These are phyloP conservation scores for Apotomis capreana DNA, from an alignment of 2,888 invertebrate genomes.

Conservation along the genomic window DNA sequence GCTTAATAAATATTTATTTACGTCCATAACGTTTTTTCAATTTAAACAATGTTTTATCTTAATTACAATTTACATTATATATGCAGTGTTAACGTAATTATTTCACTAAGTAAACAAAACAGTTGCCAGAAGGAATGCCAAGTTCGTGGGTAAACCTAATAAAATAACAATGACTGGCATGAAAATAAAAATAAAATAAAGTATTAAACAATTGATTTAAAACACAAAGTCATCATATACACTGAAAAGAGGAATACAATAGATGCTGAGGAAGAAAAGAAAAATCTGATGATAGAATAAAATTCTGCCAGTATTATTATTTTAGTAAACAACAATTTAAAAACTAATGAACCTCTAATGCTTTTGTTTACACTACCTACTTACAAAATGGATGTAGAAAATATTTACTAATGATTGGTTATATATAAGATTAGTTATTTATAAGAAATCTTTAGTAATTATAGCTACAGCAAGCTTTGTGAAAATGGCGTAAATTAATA, in stretches of 20 bases:
- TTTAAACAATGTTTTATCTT: not conserved
- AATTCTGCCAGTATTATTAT: too few species aligned
- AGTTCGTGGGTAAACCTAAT: slow-evolving; percentile 1
- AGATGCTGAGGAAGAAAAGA: not conserved
- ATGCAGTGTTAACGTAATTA: not conserved
- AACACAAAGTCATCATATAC: not conserved
- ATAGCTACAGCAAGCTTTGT: too few species aligned
- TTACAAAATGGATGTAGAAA: too few species aligned
- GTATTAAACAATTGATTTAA: too few species aligned
- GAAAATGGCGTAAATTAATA: too few species aligned
- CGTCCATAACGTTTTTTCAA: slow-evolving; percentile 8
- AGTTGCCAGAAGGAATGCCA: slow-evolving; percentile 11
- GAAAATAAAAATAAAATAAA: not conserved
- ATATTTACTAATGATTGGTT: too few species aligned
- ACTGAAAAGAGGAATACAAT: not conserved
- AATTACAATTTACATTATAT: not conserved
- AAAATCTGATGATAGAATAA: too few species aligned
- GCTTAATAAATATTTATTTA: slow-evolving; percentile 29
- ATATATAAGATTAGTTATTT: too few species aligned
- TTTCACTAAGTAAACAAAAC: slow-evolving; percentile 17
- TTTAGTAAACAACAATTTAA: too few species aligned
- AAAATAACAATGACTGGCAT: not conserved
- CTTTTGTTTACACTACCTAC: too few species aligned
- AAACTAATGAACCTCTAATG: too few species aligned
- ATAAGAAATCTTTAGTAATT: too few species aligned